phyloP scores from a whole-genome alignment of 2,888 invertebrate genomes.

The Nasonia oneida region DNA sequence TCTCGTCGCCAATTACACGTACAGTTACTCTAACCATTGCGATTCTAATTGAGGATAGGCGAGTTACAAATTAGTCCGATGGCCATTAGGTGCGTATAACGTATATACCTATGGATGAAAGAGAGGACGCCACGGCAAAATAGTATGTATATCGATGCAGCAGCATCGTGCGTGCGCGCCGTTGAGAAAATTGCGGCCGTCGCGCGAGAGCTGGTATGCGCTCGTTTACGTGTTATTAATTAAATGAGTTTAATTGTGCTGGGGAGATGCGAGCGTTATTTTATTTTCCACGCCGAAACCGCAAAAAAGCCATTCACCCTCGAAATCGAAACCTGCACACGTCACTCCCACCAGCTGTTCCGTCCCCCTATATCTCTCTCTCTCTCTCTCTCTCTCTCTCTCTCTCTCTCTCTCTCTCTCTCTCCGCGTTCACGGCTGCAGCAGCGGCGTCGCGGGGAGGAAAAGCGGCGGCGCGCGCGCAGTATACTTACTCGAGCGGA shows the following conservation, averaged over 20 bases:
- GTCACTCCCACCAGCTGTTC: constrained; percentile 21
- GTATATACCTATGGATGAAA: background rate
- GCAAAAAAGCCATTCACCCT: constrained; percentile 1
- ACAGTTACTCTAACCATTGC: constrained; percentile 54
- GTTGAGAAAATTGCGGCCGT: background rate
- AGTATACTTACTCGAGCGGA: background rate
- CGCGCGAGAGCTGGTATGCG: no score
- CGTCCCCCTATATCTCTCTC: background rate
- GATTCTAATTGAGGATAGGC: constrained; percentile 47
- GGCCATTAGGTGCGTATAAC: constrained; percentile 22
- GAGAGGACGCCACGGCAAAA: constrained; percentile 9
- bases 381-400: no score
- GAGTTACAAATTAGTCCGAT: constrained; percentile 46
- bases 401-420: no score
- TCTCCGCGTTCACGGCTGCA: background rate
- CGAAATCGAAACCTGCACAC: background rate
- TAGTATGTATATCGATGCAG: background rate
- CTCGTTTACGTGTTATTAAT: background rate
- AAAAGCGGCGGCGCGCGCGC: constrained; percentile 40
- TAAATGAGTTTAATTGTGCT: background rate
- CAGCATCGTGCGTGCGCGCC: background rate
- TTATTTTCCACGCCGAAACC: background rate
- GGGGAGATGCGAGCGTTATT: background rate
- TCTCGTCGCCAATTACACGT: constrained; percentile 40
- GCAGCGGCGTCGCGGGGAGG: background rate